Evolutionary conservation across 2,888 invertebrate species (phyloP).

Genomic region (Agonopterix subpropinquella): DNA sequence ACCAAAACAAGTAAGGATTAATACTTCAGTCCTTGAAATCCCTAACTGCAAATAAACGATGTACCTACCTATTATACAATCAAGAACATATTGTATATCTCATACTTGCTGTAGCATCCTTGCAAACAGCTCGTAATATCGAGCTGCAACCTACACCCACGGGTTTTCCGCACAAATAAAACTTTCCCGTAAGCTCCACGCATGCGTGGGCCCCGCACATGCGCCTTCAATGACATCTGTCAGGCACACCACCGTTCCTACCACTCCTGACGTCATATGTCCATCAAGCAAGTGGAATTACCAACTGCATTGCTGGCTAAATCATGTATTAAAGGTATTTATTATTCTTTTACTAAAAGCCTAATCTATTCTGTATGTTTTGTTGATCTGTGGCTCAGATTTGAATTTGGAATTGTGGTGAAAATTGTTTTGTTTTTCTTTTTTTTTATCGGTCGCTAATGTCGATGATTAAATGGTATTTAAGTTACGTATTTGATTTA

Average conservation of each 20-base stretch:
- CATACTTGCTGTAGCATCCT: too few relatives aligned
- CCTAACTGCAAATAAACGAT: too few relatives aligned
- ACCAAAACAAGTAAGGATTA: too few relatives aligned
- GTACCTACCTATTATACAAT: too few relatives aligned
- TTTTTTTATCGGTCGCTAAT: too few relatives aligned
- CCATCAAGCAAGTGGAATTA: slow-evolving; percentile 25
- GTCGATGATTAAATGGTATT: too few relatives aligned
- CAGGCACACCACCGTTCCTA: slow-evolving; percentile 25
- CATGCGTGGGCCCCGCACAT: slow-evolving; percentile 38
- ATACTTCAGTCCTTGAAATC: too few relatives aligned
- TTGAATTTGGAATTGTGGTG: neutral
- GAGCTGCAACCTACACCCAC: slow-evolving; percentile 21
- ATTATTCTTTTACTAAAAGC: slow-evolving; percentile 1
- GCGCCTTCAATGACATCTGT: slow-evolving; percentile 52
- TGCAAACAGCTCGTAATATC: slow-evolving; percentile 7
- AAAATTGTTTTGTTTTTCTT: neutral
- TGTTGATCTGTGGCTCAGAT: neutral
- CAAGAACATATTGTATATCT: too few relatives aligned
- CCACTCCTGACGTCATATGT: slow-evolving; percentile 39
- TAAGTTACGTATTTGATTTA: too few relatives aligned
- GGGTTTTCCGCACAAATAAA: slow-evolving; percentile 18
- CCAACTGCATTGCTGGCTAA: slow-evolving; percentile 27
- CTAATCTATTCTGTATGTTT: neutral
- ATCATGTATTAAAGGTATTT: slow-evolving; percentile 48
- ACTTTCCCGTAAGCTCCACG: slow-evolving; percentile 32